phyloP scores from a whole-genome alignment of 2,888 invertebrate genomes.

The Lasioglossum zephyrum region DNA sequence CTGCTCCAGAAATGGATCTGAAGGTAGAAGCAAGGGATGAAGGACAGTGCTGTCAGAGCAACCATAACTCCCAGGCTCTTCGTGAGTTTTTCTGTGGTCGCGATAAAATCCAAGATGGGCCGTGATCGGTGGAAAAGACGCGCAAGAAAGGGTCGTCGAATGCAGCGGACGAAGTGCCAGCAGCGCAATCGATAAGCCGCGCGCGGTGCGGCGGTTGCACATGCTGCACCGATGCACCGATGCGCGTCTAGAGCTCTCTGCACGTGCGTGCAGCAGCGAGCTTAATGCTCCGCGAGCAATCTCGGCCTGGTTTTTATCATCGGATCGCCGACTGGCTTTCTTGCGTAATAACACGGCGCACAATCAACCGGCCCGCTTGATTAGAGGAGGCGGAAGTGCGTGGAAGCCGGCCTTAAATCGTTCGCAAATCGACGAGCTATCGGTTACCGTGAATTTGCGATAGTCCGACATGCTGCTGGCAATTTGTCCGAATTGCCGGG shows the following conservation, averaged over 20 bases:
- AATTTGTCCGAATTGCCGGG: neutral
- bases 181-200: conserved; percentile 71
- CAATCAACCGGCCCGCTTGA: conserved; percentile 63
- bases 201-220: conserved; percentile 11
- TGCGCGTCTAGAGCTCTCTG: conserved; percentile 21
- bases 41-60: neutral
- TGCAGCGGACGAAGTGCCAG: conserved; percentile 40
- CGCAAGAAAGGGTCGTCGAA: conserved; percentile 39
- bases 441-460: neutral
- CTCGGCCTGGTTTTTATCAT: conserved; percentile 64
- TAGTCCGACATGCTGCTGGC: neutral
- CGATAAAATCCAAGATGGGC: conserved; percentile 40
- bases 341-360: conserved; percentile 65
- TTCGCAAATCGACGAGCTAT: conserved; percentile 11
- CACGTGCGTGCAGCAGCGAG: conserved; percentile 37
- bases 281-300: conserved; percentile 57
- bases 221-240: conserved; percentile 21
- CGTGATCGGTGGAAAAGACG: conserved; percentile 31
- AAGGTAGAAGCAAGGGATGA: neutral
- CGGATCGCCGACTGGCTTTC: conserved; percentile 56
- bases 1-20: neutral
- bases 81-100: neutral
- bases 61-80: neutral
- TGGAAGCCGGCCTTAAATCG: conserved; percentile 54
- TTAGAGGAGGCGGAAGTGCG: conserved; percentile 66